Base-by-base conservation (phyloP, 2,888 invertebrate genomes). In the Terebella lapidaria region DNA sequence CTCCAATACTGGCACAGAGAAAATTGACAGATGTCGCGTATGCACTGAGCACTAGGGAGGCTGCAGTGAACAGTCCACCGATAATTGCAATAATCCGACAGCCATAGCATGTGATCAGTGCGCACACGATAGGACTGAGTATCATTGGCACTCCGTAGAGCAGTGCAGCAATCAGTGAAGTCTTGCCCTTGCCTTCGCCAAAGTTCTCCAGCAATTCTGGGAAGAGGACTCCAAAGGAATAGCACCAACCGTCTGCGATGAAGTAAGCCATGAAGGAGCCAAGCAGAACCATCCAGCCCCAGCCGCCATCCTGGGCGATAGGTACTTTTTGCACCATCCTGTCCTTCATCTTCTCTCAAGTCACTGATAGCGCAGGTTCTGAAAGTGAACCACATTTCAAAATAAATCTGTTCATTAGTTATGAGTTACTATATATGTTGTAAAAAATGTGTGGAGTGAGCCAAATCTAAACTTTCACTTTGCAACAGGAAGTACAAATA, bases 221-320 rank as follows among this genome's bases (percentile, higher is more conserved):
- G 51, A 58, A 69, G 27, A 69, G 24, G 28, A 69, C 57, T 18
- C 67, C 67, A 52, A 69, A 68, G 3, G 67, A 64, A 49, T 63
- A 69, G 10, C 64, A 51, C 69, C 69, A 69, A 20, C 69, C 69
- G 45, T 69, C 69, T 3, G 63, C 65, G 25, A 69, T 61, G 60
- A 69, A 68, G 54, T 67, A 66, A 1, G 63, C 54, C 2, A 66
- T 4, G 46, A 69, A 69, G 2, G 67, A 55, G 4, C 67, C 69
- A 47, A 66, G 27, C 18, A 69, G 54, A 10, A 69, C 66, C n/a
- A 66, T 45, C 66, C 64, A 68, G 4, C 63, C 66, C 69, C 69
- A 68, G n/a, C 62, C 65, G n/a, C 65, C 59, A 58, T 68, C 64
- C 26, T 52, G 5, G 15, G 56, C 20, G 5, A 24, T 47, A 15